Conservation (phyloP, 2,113 vertebrate genomes). For the Hippocampus guttulatus region DNA sequence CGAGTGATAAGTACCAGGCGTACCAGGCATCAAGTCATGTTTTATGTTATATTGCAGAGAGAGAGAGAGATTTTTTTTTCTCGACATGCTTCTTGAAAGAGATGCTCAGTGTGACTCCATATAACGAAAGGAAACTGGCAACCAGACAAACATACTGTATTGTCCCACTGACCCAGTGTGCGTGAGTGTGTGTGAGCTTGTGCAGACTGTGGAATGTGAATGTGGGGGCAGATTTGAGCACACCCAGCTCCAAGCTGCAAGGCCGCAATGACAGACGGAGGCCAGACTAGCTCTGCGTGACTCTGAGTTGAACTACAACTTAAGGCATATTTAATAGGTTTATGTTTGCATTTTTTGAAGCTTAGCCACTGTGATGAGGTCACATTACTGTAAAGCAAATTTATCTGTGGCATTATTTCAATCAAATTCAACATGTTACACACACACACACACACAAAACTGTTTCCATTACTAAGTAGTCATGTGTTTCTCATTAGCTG, state of each 20-base stretch:
- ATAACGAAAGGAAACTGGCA: conserved; percentile 46
- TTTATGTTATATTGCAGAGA: no score
- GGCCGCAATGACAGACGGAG: conserved; percentile 25
- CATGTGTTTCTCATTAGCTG: conserved; percentile 60
- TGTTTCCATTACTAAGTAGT: background rate
- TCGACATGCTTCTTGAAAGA: conserved; percentile 34
- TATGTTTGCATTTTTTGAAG: conserved; percentile 15
- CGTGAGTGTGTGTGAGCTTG: conserved; percentile 2
- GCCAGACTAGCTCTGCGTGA: conserved; percentile 17
- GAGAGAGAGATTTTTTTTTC: no score
- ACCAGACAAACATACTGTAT: conserved; percentile 36
- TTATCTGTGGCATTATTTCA: conserved; percentile 3
- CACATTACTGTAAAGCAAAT: conserved; percentile 6
- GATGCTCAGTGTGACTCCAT: conserved; percentile 8
- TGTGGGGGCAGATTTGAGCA: conserved; percentile 37
- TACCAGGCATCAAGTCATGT: no score
- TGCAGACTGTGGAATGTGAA: conserved; percentile 43
- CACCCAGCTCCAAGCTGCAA: conserved; percentile 19
- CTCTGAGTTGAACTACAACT: conserved; percentile 11
- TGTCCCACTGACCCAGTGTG: conserved; percentile 65
- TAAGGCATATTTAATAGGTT: background rate
- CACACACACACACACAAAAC: background rate
- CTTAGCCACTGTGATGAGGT: conserved; percentile 1
- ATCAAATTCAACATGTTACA: conserved; percentile 27
- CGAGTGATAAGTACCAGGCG: no score